phyloP scores from a whole-genome alignment of 2,797 vertebrate genomes.

The Coilia nasus region DNA sequence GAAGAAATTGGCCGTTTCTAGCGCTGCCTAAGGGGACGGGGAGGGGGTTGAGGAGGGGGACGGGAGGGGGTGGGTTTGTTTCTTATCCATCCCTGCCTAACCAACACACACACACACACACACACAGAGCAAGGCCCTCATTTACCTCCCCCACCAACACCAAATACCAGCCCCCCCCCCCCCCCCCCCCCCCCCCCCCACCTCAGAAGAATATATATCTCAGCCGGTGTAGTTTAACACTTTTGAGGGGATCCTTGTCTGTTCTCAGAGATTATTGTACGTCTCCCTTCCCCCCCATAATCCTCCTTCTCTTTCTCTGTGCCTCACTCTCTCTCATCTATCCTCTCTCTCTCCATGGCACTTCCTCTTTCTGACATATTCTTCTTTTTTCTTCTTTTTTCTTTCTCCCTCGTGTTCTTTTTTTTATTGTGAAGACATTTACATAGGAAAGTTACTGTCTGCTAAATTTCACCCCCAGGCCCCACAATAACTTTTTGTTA shows the following conservation, averaged over 20 bases:
- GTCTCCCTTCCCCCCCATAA: background rate
- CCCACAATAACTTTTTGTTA: background rate
- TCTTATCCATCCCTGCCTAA: background rate
- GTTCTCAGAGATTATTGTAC: background rate
- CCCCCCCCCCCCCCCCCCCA: background rate
- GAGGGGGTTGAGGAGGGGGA: conserved; percentile 19
- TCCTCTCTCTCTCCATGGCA: background rate
- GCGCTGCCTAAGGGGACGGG: conserved; percentile 79
- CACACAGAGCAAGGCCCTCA: background rate
- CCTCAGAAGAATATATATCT: background rate
- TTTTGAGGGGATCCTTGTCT: background rate
- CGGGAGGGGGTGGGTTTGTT: background rate
- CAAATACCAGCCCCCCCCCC: background rate
- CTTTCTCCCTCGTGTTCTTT: background rate
- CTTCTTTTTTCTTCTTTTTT: background rate
- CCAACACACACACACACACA: background rate
- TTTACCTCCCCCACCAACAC: background rate
- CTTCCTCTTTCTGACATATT: background rate
- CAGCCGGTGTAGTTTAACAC: background rate
- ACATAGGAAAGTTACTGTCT: conserved; percentile 9
- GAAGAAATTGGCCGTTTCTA: conserved; percentile 97
- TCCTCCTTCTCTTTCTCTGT: background rate
- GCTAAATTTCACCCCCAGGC: background rate
- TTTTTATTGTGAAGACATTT: background rate
- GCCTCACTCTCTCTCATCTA: background rate